phyloP scores from a whole-genome alignment of 2,797 vertebrate species.

The Phrynocephalus vlangalii region DNA sequence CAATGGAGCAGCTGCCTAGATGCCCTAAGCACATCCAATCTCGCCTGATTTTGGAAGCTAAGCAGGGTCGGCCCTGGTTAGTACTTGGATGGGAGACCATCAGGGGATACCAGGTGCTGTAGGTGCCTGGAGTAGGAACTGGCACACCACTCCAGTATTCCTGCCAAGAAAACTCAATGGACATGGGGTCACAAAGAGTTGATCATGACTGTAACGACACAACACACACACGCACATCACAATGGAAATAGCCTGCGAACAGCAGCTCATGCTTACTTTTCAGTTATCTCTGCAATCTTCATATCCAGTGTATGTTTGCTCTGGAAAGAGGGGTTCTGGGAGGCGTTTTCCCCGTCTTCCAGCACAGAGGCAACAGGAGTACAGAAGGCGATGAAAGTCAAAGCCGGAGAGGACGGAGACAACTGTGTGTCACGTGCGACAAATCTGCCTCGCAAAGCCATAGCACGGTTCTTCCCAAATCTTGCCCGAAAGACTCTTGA shows the following conservation, averaged over 20 bases:
- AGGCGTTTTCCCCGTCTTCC: rapidly evolving
- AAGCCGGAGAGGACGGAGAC: background rate
- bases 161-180: too few relatives aligned
- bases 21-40: too few relatives aligned
- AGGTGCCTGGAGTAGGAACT: too few relatives aligned
- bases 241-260: background rate
- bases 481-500: slow-evolving; percentile 82
- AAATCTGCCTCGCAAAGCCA: slow-evolving; percentile 80
- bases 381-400: slow-evolving; percentile 84
- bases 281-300: slow-evolving; percentile 76
- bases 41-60: too few relatives aligned
- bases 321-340: slow-evolving; percentile 66
- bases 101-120: too few relatives aligned
- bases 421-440: slow-evolving; percentile 35
- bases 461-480: slow-evolving; percentile 72
- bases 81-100: too few relatives aligned
- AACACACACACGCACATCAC: too few relatives aligned
- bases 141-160: too few relatives aligned
- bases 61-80: too few relatives aligned
- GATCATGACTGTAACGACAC: too few relatives aligned
- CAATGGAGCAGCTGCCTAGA: background rate
- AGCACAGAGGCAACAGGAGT: slow-evolving; percentile 69
- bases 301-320: slow-evolving; percentile 83
- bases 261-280: slow-evolving; percentile 76
- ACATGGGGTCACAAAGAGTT: too few relatives aligned